Conservation (phyloP, 2,888 invertebrate species). For the Palloptera scutellata region DNA sequence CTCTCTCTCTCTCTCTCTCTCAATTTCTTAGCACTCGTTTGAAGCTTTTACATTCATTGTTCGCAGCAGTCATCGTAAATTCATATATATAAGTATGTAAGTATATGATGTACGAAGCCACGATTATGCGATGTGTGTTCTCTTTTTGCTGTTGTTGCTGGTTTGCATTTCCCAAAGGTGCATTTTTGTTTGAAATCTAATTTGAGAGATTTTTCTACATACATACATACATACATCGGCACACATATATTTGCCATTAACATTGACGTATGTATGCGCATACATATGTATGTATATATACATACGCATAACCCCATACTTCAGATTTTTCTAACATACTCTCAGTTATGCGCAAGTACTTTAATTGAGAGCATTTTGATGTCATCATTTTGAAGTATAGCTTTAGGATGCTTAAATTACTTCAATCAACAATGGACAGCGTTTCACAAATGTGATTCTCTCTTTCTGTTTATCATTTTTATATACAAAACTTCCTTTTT, state of each 20-base stretch:
- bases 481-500: too few species aligned
- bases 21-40: not conserved
- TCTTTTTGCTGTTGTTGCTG: constrained; percentile 12
- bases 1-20: not conserved
- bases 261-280: not conserved
- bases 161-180: constrained; percentile 60
- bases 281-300: not conserved
- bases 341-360: constrained; percentile 43
- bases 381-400: constrained; percentile 51
- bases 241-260: not conserved
- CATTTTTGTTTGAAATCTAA: constrained; percentile 61
- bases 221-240: not conserved
- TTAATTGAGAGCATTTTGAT: constrained; percentile 60
- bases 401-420: constrained; percentile 45
- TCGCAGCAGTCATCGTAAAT: not conserved
- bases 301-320: not conserved
- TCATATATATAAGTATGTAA: not conserved
- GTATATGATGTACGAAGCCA: too few species aligned
- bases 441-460: not conserved
- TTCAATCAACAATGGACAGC: constrained; percentile 42
- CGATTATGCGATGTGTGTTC: not conserved
- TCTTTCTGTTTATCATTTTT: too few species aligned
- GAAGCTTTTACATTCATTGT: not conserved
- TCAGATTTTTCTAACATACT: constrained; percentile 15
- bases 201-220: constrained; percentile 53